phyloP scores from a whole-genome alignment of 2,797 vertebrate genomes.

The Sebastes baramenuke region DNA sequence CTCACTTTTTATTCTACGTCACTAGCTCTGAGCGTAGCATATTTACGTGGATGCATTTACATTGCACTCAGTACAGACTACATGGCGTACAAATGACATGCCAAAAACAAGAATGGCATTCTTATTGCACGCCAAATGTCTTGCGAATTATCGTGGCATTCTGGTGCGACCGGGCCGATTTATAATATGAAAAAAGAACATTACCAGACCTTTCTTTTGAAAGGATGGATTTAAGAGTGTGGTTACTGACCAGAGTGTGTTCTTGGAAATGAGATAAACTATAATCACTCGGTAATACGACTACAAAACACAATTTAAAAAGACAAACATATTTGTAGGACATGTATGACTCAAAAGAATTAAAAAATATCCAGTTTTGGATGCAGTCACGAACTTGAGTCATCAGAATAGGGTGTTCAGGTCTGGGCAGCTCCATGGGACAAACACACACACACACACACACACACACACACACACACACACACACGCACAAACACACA shows the following conservation, averaged over 20 bases:
- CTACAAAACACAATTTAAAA: not conserved
- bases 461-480: constrained; percentile 1
- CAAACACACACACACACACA: constrained; percentile 20
- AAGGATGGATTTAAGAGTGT: not conserved
- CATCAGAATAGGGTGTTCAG: constrained; percentile 35
- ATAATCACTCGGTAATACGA: not conserved
- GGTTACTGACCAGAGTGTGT: not conserved
- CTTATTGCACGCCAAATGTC: fast-evolving
- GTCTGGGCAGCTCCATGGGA: constrained; percentile 43
- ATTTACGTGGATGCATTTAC: too few species aligned
- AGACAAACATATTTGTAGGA: constrained; percentile 1
- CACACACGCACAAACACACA: constrained; percentile 23
- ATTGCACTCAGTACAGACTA: not conserved
- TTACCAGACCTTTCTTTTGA: not conserved
- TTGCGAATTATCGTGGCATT: too few species aligned
- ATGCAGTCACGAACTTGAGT: constrained; percentile 38
- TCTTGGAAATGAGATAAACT: not conserved
- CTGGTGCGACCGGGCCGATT: too few species aligned
- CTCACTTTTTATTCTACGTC: not conserved
- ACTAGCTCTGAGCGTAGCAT: not conserved
- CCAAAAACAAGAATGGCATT: not conserved
- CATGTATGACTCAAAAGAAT: constrained; percentile 8
- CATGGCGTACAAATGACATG: not conserved
- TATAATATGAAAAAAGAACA: not conserved
- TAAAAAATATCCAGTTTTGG: constrained; percentile 9